Conservation (phyloP, 2,888 invertebrate species). For the Cheilosia impressa region DNA sequence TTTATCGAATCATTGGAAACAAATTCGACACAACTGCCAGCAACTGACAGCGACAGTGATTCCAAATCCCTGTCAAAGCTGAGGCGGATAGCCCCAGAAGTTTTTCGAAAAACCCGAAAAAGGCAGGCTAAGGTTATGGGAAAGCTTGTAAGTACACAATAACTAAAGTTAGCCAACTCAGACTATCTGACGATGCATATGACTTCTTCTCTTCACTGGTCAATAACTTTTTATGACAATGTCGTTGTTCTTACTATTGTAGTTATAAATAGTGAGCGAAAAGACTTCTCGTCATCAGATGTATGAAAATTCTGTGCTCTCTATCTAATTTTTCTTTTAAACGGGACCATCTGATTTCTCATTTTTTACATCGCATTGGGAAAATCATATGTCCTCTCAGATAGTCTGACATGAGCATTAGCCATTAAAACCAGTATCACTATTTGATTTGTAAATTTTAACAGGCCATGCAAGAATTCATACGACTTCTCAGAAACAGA, state of each 20-base stretch:
- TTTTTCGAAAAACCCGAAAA: constrained; percentile 4
- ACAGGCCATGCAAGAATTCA: constrained; percentile 8
- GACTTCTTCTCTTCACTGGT: background rate
- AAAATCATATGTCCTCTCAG: background rate
- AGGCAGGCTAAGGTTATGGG: background rate
- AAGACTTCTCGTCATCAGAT: background rate
- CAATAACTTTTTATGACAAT: no score
- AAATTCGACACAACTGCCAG: background rate
- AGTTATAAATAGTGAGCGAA: no score
- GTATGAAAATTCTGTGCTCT: background rate
- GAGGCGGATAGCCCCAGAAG: constrained; percentile 1
- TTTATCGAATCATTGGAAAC: constrained; percentile 28
- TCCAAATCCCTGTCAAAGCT: background rate
- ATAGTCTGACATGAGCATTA: background rate
- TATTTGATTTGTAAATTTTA: background rate
- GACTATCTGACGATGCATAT: background rate
- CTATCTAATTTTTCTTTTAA: background rate
- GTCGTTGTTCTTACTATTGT: no score
- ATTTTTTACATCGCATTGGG: no score
- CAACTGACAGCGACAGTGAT: constrained; percentile 27
- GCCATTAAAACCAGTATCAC: background rate
- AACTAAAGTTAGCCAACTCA: background rate
- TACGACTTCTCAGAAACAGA: constrained; percentile 5
- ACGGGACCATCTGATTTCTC: background rate
- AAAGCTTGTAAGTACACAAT: background rate